Base-by-base conservation (phyloP, 2,113 vertebrate genomes). In the Alectura lathami region DNA sequence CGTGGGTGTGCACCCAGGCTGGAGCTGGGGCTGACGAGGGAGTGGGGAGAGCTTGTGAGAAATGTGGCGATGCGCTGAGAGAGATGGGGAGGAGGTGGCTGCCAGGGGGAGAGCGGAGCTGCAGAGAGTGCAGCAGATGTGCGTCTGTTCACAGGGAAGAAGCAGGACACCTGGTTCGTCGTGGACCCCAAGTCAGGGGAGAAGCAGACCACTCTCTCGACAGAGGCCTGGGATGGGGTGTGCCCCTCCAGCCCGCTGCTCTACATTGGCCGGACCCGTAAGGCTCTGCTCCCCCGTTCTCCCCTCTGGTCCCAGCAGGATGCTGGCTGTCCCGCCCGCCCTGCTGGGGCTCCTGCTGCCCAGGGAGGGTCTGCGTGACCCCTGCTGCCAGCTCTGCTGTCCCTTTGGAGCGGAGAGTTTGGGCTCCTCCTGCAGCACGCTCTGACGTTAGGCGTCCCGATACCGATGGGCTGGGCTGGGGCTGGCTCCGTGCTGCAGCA, bases 131-230 rank as follows among this genome's bases (percentile, higher is more conserved):
- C 30, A 16, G 59, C n/a, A n/a, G 21, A 36, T 6, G 54, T 56
- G 3, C 42, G 67, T 83, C 36, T 17, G 6, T 81, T 22, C 21
- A 24, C 96, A 99, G 99, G 99, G 88, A 99, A 99, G 97, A 99
- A 99, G 96, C 99, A 99, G 96, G 99, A 99, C 93, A 97, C 97
- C 3, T 99, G 99, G 99, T 99, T 99, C 76, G 95, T 99, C 11
- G 98, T 99, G 94, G 99, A 99, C 95, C 99, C 99, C 74, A 98
- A 98, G 93, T 99, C 99, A 0, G 99, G 99, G n/a, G 98, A 99
- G 96, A 99, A 98, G 47, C 99, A 99, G 97, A 99, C 98, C 38
- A 99, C 98, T 1, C 97, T 99, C 43, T 99, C 98, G 6, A 99
- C 99, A 10, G 98, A 98, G 15, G 95, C 97, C 13, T 98, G 98